Conservation (phyloP, 2,888 invertebrate genomes). For the Mesorhabditis belari region DNA sequence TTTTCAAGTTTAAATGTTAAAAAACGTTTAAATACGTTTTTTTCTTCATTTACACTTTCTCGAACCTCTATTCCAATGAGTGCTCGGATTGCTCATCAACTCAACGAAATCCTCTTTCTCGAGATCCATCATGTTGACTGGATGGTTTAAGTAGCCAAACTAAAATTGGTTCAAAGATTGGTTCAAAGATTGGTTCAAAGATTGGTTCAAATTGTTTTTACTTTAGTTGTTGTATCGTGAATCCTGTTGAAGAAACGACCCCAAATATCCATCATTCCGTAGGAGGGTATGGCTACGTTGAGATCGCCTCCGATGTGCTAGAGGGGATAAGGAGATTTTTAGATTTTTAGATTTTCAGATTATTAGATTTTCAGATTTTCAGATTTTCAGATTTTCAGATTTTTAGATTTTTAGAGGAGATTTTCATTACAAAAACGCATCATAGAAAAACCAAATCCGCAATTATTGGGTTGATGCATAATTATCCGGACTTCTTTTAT, state of each 20-base stretch:
- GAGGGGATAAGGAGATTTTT: neutral
- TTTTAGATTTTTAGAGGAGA: no score
- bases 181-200: neutral
- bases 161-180: neutral
- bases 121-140: conserved; percentile 44
- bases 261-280: conserved; percentile 42
- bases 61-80: conserved; percentile 30
- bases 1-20: neutral
- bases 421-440: no score
- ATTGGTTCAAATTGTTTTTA: neutral
- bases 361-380: no score
- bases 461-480: no score
- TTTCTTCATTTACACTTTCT: neutral
- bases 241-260: conserved; percentile 35
- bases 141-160: conserved; percentile 40
- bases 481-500: no score
- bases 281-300: conserved; percentile 39
- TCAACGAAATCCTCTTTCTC: conserved; percentile 35
- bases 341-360: neutral
- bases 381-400: no score
- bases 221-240: conserved; percentile 30
- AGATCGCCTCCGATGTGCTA: conserved; percentile 45
- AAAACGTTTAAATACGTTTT: neutral
- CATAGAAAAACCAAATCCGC: no score
- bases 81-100: conserved; percentile 29